Percentiles rank a stretch among this genome's conserved stretches.
Conservation (phyloP, 2,113 vertebrate genomes). For the Copsychus sechellarum region DNA sequence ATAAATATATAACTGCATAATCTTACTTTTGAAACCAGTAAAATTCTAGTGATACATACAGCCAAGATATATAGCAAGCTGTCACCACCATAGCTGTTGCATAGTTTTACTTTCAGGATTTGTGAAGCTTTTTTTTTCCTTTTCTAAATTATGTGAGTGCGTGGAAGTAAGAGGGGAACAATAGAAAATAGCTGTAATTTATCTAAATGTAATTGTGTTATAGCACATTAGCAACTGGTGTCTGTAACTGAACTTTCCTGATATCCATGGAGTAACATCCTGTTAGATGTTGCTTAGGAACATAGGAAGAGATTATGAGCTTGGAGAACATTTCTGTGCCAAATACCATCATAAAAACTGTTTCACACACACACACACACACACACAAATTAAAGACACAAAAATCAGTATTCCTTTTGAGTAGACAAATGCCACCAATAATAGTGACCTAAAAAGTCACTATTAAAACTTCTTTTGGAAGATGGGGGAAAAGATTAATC, state of each 20-base stretch:
- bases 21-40: constrained; percentile 3
- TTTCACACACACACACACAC: neutral
- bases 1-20: neutral
- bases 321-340: neutral
- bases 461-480: neutral
- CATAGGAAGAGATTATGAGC: neutral
- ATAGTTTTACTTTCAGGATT: constrained; percentile 60
- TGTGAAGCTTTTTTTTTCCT: neutral
- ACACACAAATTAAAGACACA: neutral
- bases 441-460: neutral
- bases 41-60: neutral
- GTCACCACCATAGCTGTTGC: neutral
- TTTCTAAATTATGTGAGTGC: neutral
- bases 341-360: neutral
- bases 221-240: neutral
- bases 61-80: neutral
- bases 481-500: neutral
- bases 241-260: neutral
- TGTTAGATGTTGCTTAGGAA: neutral
- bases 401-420: neutral
- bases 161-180: neutral
- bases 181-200: neutral
- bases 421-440: neutral
- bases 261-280: neutral
- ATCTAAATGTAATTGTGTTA: neutral